phyloP scores from a whole-genome alignment of 2,113 vertebrate genomes.

The Nannobrachium achirus region DNA sequence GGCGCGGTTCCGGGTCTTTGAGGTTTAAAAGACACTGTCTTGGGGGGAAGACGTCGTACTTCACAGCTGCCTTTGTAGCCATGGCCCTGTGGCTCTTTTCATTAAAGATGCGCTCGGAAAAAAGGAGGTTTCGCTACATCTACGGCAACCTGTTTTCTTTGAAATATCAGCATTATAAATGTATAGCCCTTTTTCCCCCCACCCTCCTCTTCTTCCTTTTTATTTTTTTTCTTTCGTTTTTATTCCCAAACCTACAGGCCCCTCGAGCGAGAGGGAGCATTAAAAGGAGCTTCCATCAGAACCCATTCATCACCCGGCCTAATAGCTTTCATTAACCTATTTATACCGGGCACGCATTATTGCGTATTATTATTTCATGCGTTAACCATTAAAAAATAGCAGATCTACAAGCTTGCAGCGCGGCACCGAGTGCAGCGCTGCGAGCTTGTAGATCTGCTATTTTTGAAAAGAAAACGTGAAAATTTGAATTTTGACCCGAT shows the following conservation, averaged over 20 bases:
- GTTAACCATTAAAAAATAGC: no score
- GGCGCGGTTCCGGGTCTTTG: no score
- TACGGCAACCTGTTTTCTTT: constrained; percentile 28
- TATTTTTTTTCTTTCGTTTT: neutral
- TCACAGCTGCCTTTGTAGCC: constrained; percentile 18
- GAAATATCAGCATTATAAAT: constrained; percentile 52
- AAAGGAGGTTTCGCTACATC: neutral
- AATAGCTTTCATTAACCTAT: constrained; percentile 80
- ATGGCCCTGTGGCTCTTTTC: constrained; percentile 12
- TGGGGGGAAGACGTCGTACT: constrained; percentile 1
- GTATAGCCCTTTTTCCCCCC: constrained; percentile 3
- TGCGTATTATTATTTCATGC: no score
- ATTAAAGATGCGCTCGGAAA: constrained; percentile 7
- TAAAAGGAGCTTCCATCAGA: constrained; percentile 48
- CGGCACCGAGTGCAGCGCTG: no score
- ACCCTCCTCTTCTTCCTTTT: no score
- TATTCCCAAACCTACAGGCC: constrained; percentile 48
- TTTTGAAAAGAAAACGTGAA: no score
- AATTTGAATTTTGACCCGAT: no score
- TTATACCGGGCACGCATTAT: no score
- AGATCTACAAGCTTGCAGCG: no score
- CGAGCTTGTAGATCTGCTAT: no score
- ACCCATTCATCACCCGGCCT: constrained; percentile 69
- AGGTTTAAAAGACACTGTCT: constrained; percentile 5
- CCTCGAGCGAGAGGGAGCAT: constrained; percentile 49